Base-by-base conservation (phyloP, 2,113 vertebrate genomes). In the Dipodomys ordii region DNA sequence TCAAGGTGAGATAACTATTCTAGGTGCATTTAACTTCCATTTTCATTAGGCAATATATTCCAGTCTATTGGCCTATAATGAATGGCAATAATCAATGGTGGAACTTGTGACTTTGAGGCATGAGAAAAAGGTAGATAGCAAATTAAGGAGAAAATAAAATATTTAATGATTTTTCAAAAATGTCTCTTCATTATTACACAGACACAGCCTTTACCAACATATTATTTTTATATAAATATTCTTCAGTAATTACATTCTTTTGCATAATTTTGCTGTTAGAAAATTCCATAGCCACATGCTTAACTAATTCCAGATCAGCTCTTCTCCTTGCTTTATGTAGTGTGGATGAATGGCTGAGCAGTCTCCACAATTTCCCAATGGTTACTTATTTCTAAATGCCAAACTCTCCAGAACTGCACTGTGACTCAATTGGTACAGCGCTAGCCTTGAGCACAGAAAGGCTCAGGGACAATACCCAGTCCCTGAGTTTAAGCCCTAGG, bases 41-140 rank as follows among this genome's bases (percentile, higher is more conserved):
- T 83, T 87, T 18, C 18, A 20, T 23, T 83, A 44, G 6, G 3
- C 25, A 46, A 44, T 22, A 23, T 0, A 19, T 57, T 71, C 88
- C 30, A 92, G 7, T 7, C 18, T 39, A 7, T 65, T 85, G 4
- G 19, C 23, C 27, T 46, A 20, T 25, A 19, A 8, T 68, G 46
- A 64, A 39, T n/a, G 39, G 19, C 7, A 30, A 74, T 72, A 13
- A 11, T 57, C 15, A 57, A 57, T 16, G 15, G 53, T 16, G 15
- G 12, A 92, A 46, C 9, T n/a, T n/a, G n/a, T n/a, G n/a, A n/a
- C n/a, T 25, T 64, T 23, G 1, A 0, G 6, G 12, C n/a, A 6
- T 32, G 2, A 30, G 30, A 15, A 7, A 2, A 4, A 86, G 0
- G 1, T 28, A 72, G 23, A 13, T 30, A 22, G 2, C 15, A 7